These are phyloP conservation scores for Cylindroiulus punctatus DNA, from an alignment of 2,888 invertebrate genomes.

Conservation along the genomic window DNA sequence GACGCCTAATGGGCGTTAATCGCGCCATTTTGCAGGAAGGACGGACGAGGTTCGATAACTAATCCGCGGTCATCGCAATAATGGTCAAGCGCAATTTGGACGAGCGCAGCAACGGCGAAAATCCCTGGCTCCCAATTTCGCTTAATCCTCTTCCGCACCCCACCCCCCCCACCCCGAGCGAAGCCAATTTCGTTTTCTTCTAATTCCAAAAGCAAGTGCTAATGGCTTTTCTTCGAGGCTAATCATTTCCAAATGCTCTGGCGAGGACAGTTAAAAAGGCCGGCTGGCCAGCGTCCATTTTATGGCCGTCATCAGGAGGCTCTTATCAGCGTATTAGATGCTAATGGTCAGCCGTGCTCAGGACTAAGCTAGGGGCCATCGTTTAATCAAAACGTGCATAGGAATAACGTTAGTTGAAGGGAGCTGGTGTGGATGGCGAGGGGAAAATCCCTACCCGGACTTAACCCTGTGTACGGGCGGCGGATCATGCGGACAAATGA, in stretches of 20 bases:
- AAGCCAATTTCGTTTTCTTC: conserved; percentile 45
- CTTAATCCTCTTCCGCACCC: conserved; percentile 11
- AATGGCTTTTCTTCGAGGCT: conserved; percentile 44
- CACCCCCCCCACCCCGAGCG: not conserved
- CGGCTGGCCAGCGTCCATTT: not conserved
- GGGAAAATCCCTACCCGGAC: not conserved
- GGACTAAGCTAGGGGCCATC: not conserved
- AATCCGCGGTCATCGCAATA: conserved; percentile 39
- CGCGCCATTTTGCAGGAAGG: not conserved
- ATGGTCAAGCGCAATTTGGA: conserved; percentile 29
- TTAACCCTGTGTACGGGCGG: not conserved
- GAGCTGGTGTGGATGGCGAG: not conserved
- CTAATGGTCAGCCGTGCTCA: conserved; percentile 43
- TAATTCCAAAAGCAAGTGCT: conserved; percentile 47
- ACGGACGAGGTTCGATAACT: conserved; percentile 16
- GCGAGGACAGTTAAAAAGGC: conserved; percentile 47
- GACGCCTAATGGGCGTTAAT: conserved; percentile 27
- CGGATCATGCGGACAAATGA: conserved; percentile 43
- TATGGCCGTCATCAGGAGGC: conserved; percentile 45
- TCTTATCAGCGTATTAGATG: conserved; percentile 47
- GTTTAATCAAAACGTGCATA: not conserved
- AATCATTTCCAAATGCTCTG: conserved; percentile 45
- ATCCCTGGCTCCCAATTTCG: conserved; percentile 37
- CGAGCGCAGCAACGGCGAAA: not conserved
- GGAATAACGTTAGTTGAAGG: not conserved